These are phyloP conservation scores for Tetramorium alpestre DNA, from an alignment of 1,140 invertebrate genomes.

Conservation along the genomic window DNA sequence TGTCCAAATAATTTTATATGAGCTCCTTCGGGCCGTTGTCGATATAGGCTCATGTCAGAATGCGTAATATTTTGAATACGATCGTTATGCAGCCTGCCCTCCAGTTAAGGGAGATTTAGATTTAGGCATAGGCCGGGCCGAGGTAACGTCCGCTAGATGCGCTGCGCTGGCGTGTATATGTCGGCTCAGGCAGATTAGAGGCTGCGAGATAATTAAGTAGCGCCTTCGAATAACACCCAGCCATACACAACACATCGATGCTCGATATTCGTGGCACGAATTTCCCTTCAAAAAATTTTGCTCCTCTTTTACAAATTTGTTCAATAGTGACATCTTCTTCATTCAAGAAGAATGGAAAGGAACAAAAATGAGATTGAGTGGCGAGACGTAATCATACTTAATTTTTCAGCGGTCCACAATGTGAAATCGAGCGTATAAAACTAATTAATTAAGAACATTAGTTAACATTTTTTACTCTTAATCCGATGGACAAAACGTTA, in stretches of 20 bases:
- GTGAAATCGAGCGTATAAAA: not conserved
- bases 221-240: constrained; percentile 83
- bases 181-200: constrained; percentile 85
- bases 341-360: not conserved
- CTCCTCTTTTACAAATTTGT: constrained; percentile 4
- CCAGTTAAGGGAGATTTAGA: constrained; percentile 69
- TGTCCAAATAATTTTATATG: constrained; percentile 14
- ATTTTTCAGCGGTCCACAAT: not conserved
- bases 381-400: not conserved
- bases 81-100: constrained; percentile 54
- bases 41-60: constrained; percentile 32
- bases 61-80: constrained; percentile 57
- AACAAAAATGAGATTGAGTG: not conserved
- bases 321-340: constrained; percentile 50
- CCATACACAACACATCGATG: constrained; percentile 63
- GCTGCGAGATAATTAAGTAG: constrained; percentile 85
- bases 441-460: constrained; percentile 2
- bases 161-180: constrained; percentile 80
- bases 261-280: constrained; percentile 68
- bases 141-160: constrained; percentile 69
- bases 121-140: constrained; percentile 39
- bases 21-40: constrained; percentile 28
- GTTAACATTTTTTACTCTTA: not conserved
- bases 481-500: too few relatives aligned
- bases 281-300: constrained; percentile 63